Evolutionary conservation across 2,113 vertebrate genomes (phyloP).

Genomic region (Rhodinocichla rosea): DNA sequence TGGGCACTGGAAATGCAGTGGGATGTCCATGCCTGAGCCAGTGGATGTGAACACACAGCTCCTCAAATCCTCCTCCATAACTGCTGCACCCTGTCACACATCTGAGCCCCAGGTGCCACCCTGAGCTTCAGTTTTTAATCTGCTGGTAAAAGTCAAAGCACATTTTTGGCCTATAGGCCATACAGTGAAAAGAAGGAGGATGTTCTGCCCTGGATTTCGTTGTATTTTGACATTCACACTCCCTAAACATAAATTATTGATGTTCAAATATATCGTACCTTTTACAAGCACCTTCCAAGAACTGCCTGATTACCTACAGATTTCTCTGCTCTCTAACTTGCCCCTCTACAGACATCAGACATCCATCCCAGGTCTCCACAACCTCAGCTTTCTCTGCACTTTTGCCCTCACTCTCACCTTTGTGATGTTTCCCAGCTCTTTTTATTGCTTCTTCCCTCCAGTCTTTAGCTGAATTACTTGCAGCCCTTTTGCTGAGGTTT

Average conservation of each 20-base stretch:
- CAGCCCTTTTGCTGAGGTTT: not conserved
- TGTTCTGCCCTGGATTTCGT: not conserved
- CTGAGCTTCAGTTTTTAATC: not conserved
- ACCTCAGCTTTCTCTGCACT: not conserved
- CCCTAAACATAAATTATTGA: not conserved
- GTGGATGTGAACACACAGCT: not conserved
- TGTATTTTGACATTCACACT: not conserved
- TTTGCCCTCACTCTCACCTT: not conserved
- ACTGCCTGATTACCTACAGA: not conserved
- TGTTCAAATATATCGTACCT: not conserved
- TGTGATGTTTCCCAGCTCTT: not conserved
- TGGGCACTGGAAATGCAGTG: not conserved
- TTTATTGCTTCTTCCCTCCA: not conserved
- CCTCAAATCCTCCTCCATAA: not conserved
- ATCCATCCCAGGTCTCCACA: not conserved
- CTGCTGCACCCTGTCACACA: not conserved
- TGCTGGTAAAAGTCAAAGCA: not conserved
- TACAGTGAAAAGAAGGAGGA: not conserved
- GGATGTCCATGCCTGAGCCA: not conserved
- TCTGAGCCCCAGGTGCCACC: not conserved
- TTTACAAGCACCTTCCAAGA: not conserved
- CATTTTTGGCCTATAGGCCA: not conserved
- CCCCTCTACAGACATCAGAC: not conserved
- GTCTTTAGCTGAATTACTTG: not conserved
- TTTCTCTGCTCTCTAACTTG: not conserved